Percentiles rank a stretch among this genome's conserved stretches.
phyloP scores from a whole-genome alignment of 2,113 vertebrate genomes.

The Rallus limicola region DNA sequence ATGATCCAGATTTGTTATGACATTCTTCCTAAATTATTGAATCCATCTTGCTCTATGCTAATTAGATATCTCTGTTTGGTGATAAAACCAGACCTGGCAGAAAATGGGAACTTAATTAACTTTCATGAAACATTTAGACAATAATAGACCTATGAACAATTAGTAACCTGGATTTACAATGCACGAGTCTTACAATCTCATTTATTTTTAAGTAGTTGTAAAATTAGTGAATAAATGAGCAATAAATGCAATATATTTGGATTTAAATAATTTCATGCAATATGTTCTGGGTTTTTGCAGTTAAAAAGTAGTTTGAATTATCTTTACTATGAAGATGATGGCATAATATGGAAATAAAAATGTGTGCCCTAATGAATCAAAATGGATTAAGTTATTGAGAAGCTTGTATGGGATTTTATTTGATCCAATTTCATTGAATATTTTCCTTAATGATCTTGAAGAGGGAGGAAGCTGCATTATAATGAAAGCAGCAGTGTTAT shows the following conservation, averaged over 20 bases:
- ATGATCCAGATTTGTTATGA: slow-evolving; percentile 37
- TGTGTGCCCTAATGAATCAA: not conserved
- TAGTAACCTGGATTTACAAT: slow-evolving; percentile 24
- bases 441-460: slow-evolving; percentile 5
- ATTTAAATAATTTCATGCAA: slow-evolving; percentile 1
- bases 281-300: not conserved
- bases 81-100: slow-evolving; percentile 37
- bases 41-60: slow-evolving; percentile 31
- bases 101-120: slow-evolving; percentile 46
- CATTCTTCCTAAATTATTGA: slow-evolving; percentile 35
- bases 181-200: not conserved
- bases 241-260: not conserved
- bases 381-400: slow-evolving; percentile 37
- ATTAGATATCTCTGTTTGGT: slow-evolving; percentile 36
- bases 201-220: slow-evolving; percentile 12
- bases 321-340: not conserved
- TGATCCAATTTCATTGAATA: slow-evolving; percentile 15
- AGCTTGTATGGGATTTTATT: slow-evolving; percentile 38
- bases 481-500: not conserved
- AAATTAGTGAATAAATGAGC: not conserved
- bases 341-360: not conserved
- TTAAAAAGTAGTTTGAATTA: slow-evolving; percentile 25
- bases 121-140: slow-evolving; percentile 44
- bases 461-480: not conserved
- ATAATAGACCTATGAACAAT: slow-evolving; percentile 43